Percentiles rank a stretch among this genome's conserved stretches.
Evolutionary conservation across 2,797 vertebrate genomes (phyloP).

Genomic region (Hydrocynus forskahlii): DNA sequence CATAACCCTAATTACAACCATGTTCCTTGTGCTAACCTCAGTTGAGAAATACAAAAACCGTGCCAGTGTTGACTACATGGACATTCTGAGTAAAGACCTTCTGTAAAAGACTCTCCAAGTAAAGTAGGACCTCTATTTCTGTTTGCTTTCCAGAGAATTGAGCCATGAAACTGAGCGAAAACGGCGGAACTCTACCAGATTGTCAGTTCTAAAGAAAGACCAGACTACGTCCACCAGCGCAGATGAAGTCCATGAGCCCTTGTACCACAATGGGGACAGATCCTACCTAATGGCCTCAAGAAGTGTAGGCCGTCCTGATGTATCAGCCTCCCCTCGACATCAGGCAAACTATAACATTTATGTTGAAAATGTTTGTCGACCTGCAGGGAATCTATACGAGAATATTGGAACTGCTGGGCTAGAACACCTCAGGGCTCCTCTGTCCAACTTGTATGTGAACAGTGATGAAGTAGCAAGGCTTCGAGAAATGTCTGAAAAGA

Average conservation of each 20-base stretch:
- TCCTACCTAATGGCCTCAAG: conserved; percentile 69
- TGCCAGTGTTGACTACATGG: background rate
- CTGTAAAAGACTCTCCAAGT: background rate
- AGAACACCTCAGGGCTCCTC: conserved; percentile 70
- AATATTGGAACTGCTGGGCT: conserved; percentile 72
- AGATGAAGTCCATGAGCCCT: conserved; percentile 80
- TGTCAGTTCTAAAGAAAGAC: conserved; percentile 88
- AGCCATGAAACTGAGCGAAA: conserved; percentile 72
- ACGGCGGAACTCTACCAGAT: conserved; percentile 81
- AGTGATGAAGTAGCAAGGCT: conserved; percentile 75
- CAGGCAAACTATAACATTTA: conserved; percentile 90
- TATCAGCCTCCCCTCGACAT: conserved; percentile 78
- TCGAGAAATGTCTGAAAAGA: conserved; percentile 79
- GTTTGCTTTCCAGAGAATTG: conserved; percentile 74
- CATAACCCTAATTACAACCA: background rate
- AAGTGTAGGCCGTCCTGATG: conserved; percentile 77
- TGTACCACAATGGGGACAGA: conserved; percentile 81
- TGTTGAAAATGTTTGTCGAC: conserved; percentile 83
- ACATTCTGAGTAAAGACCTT: background rate
- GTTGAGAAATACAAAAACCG: no score
- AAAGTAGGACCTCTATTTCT: background rate
- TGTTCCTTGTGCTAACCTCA: background rate
- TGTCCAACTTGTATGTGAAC: conserved; percentile 75
- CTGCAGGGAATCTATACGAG: conserved; percentile 74
- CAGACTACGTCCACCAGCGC: conserved; percentile 93